Conservation (phyloP, 2,888 invertebrate genomes). For the Drosophila mayaguana region DNA sequence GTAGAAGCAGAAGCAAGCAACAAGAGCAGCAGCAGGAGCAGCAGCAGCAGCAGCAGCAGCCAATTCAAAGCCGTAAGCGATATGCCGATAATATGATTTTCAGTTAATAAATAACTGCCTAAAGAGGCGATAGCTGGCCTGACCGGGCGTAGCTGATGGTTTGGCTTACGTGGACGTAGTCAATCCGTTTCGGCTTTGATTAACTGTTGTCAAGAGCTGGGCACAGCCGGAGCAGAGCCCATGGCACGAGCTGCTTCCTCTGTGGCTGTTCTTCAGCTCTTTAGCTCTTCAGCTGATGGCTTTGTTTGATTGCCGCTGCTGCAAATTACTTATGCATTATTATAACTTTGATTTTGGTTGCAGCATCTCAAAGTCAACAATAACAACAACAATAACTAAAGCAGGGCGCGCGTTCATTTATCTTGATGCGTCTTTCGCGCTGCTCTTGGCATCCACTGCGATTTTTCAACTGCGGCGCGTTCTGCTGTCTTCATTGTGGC, state of each 20-base stretch:
- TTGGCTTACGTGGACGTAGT: slow-evolving; percentile 20
- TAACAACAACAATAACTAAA: slow-evolving; percentile 22
- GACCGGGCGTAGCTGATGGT: slow-evolving; percentile 25
- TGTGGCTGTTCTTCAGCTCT: slow-evolving; percentile 14
- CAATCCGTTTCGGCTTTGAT: slow-evolving; percentile 59
- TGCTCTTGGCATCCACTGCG: slow-evolving; percentile 42
- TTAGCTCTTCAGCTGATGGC: slow-evolving; percentile 51
- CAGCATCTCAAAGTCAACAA: slow-evolving; percentile 16
- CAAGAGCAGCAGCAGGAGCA: neutral
- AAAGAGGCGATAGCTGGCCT: slow-evolving; percentile 53
- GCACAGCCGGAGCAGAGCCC: slow-evolving; percentile 5
- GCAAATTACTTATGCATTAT: slow-evolving; percentile 81
- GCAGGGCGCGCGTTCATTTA: slow-evolving; percentile 69
- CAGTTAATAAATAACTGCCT: slow-evolving; percentile 79
- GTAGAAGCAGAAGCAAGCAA: neutral
- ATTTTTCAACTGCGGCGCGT: slow-evolving; percentile 81
- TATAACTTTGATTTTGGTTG: slow-evolving; percentile 70
- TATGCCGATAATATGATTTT: slow-evolving; percentile 74
- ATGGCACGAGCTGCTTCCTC: slow-evolving; percentile 67
- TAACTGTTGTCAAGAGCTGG: slow-evolving; percentile 67
- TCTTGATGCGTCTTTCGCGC: slow-evolving; percentile 63
- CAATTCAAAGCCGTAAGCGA: slow-evolving; percentile 53
- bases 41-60: neutral
- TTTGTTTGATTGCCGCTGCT: slow-evolving; percentile 67
- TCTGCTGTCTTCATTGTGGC: slow-evolving; percentile 80